These are phyloP conservation scores for Psococerastis gibbosa DNA, from an alignment of 2,888 invertebrate genomes.

Conservation along the genomic window DNA sequence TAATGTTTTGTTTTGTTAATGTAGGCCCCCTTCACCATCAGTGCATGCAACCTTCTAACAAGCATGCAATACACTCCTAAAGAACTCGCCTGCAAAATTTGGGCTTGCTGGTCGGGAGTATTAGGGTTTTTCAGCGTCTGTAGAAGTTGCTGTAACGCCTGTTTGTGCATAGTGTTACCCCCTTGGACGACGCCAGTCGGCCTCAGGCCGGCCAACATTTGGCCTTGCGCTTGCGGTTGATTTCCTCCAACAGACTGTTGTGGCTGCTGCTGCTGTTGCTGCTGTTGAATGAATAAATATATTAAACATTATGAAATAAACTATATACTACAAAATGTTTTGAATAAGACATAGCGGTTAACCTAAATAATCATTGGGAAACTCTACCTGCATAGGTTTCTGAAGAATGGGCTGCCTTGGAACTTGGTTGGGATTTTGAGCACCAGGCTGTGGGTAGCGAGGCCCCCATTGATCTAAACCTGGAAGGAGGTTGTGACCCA, in stretches of 20 bases:
- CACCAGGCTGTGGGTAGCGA: slow-evolving; percentile 27
- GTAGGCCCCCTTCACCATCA: too few relatives aligned
- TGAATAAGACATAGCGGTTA: slow-evolving; percentile 11
- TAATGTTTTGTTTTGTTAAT: too few relatives aligned
- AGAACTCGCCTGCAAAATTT: slow-evolving; percentile 36
- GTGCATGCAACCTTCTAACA: too few relatives aligned
- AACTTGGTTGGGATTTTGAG: slow-evolving; percentile 16
- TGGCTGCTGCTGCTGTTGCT: slow-evolving; percentile 23
- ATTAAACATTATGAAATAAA: too few relatives aligned
- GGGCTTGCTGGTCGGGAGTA: slow-evolving; percentile 80
- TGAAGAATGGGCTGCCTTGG: slow-evolving; percentile 15
- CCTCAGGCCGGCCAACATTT: slow-evolving; percentile 12
- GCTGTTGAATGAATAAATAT: too few relatives aligned
- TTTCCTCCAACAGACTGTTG: slow-evolving; percentile 20
- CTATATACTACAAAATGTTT: too few relatives aligned
- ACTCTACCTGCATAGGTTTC: slow-evolving; percentile 14
- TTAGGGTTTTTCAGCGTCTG: slow-evolving; percentile 76
- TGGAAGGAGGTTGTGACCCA: slow-evolving; percentile 30
- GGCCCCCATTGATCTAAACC: slow-evolving; percentile 36
- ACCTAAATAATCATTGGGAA: slow-evolving; percentile 14
- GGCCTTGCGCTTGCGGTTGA: slow-evolving; percentile 19
- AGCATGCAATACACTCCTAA: too few relatives aligned
- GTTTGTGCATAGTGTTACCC: slow-evolving; percentile 27
- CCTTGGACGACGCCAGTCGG: slow-evolving; percentile 10
- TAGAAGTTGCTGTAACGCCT: slow-evolving; percentile 70